Base-by-base conservation (phyloP, 1,140 invertebrate species). In the Nephotettix cincticeps region DNA sequence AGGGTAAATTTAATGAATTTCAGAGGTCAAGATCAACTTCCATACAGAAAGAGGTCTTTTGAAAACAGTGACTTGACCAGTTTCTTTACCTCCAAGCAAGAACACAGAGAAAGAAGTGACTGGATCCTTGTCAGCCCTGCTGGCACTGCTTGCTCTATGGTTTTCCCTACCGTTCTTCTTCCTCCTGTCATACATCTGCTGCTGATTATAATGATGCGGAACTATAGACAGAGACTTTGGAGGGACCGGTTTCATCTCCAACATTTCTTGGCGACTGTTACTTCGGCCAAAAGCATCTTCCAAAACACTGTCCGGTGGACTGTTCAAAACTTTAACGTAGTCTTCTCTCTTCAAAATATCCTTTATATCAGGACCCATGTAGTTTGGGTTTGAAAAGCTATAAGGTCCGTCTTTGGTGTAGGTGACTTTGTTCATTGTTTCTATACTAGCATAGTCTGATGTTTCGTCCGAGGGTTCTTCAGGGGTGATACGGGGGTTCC, bases 361-460 rank as follows among this genome's bases (percentile, higher is more conserved):
- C 72, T 80, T 77, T 21, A 88, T 84, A 70, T 90, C 88, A 1
- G 89, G 83, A 0, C 89, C 89, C 45, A 91, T 77, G 73, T 92
- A 92, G 74, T 92, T 91, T 0, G 90, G 90, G 78, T 92, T 92
- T 69, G 88, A 89, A 54, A 77, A 78, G 64, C 76, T 75, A 25
- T 72, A 70, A n/a, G 75, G 74, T 1, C 65, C 66, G n/a, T 69
- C 69, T 64, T 74, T 72, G n/a, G 28, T 51, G 36, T 56, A 51
- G 75, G 78, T 87, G 75, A 80, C 79, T 77, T 78, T 83, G 78
- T 87, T 87, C 1, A 88, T 81, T 0, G 87, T 86, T 77, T 90
- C 91, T 36, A 91, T 90, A 75, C 89, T 91, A 27, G 89, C 89
- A 76, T 93, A 93, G 76, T 92, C 91, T 0, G 90, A 92, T 0